Percentiles rank a stretch among this genome's conserved stretches.
Evolutionary conservation across 1,140 invertebrate genomes (phyloP).

Genomic region (Potamilus streckersoni): DNA sequence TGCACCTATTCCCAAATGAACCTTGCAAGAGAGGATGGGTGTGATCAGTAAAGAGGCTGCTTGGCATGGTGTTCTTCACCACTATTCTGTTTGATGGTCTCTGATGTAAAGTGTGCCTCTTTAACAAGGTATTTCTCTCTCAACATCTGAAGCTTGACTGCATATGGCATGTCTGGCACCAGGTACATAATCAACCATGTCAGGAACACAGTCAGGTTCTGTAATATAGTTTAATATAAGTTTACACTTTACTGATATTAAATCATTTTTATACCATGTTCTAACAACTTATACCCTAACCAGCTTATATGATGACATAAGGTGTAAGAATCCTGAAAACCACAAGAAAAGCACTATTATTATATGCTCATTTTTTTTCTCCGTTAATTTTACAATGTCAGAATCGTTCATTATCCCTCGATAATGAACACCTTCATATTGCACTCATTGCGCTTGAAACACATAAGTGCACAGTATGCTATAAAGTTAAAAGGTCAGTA

Average conservation of each 20-base stretch:
- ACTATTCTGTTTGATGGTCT: conserved; percentile 26
- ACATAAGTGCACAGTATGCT: too few species aligned
- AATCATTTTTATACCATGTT: not conserved
- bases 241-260: not conserved
- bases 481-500: too few species aligned
- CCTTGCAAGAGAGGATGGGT: too few species aligned
- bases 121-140: conserved; percentile 89
- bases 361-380: too few species aligned
- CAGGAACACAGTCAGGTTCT: conserved; percentile 87
- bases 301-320: conserved; percentile 2
- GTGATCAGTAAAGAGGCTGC: too few species aligned
- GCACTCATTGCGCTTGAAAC: too few species aligned
- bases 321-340: conserved; percentile 10
- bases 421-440: too few species aligned
- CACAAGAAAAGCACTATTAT: not conserved
- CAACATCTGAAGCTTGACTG: conserved; percentile 82
- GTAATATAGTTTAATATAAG: conserved; percentile 58
- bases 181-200: conserved; percentile 87
- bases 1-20: too few species aligned
- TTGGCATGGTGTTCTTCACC: too few species aligned
- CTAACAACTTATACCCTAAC: not conserved
- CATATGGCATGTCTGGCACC: conserved; percentile 86
- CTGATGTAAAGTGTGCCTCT: conserved; percentile 84
- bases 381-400: too few species aligned
- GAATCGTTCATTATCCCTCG: too few species aligned